Evolutionary conservation across 37 sponge, comb jelly and placozoan genomes (phyloP).

Genomic region (Haliclona indistincta): DNA sequence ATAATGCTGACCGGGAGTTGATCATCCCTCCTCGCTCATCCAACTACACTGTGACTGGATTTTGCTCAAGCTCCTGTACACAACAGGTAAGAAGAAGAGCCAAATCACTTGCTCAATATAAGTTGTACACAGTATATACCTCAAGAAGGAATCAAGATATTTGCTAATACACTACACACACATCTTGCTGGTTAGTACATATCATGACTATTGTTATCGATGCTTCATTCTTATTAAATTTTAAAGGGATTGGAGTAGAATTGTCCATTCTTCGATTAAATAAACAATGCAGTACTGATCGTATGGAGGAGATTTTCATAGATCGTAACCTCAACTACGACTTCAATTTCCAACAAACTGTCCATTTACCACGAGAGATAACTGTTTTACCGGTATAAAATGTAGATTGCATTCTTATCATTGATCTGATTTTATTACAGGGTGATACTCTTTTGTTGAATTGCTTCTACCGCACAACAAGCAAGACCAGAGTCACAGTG

Average conservation of each 20-base stretch:
- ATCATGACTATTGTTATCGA: not conserved
- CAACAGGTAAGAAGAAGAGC: slow-evolving; percentile 14
- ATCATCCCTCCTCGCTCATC: not conserved
- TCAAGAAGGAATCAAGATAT: not conserved
- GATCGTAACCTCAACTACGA: slow-evolving; percentile 5
- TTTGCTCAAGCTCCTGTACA: not conserved
- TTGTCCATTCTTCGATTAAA: not conserved
- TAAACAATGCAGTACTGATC: not conserved
- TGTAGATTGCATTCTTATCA: too few species aligned
- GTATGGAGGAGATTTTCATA: not conserved
- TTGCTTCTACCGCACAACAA: slow-evolving; percentile 9
- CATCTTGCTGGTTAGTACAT: slow-evolving; percentile 13
- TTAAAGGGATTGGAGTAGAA: slow-evolving; percentile 15
- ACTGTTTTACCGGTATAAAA: slow-evolving; percentile 23
- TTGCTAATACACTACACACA: slow-evolving; percentile 19
- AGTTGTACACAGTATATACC: slow-evolving; percentile 9
- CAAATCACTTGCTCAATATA: not conserved
- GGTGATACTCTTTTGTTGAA: slow-evolving; percentile 16
- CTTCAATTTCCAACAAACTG: slow-evolving; percentile 19
- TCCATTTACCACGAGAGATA: slow-evolving; percentile 1
- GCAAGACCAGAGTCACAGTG: not conserved
- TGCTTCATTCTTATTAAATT: not conserved
- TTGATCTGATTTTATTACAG: too few species aligned
- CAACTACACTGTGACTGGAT: not conserved
- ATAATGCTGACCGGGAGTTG: not conserved